Base-by-base conservation (phyloP, 2,797 vertebrate species). In the Sebastes nivosus region DNA sequence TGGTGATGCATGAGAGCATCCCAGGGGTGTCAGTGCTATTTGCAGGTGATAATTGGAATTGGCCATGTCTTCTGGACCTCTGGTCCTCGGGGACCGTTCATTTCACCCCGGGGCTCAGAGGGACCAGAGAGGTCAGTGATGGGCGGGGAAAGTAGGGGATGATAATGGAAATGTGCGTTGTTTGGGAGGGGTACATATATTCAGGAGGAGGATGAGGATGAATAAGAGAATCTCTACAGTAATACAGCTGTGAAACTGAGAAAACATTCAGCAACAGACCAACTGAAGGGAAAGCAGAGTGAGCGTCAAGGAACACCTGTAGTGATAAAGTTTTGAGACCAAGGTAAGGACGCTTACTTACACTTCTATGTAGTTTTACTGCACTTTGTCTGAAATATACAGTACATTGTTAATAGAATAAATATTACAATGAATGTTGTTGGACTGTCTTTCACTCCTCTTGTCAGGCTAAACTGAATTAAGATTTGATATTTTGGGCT, bases 31-130 rank as follows among this genome's bases (percentile, higher is more conserved):
- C 81, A 68, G 24, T 4, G 16, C 61, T 94, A 90, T 96, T 95
- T 96, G 93, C 80, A 89, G 78, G 78, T 83, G 90, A 91, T 95
- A 95, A 95, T 95, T 94, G 90, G 88, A 91, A 86, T 25, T 67
- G 71, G 74, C 79, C 71, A 20, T 66, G 83, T 87, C 38, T 50
- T 86, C 65, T 81, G 64, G 82, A 82, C 46, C 54, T 89, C 73
- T 63, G 32, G 42, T 77, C 81, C 81, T 61, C 65, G 57, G 75
- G 36, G 74, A 70, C 32, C 29, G 29, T 36, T 87, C 20, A 87
- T 81, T 86, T 92, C 82, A 91, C 79, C 85, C 22, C 16, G 52
- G 77, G 64, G 73, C 52, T 50, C 63, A 84, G 20, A 69, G 32
- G 52, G 86, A 36, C 38, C 65, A 84, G 16, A 72, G 71, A 68